These are phyloP conservation scores for Dicroscelio sp. DNA, from an alignment of 2,888 invertebrate genomes.

Conservation along the genomic window DNA sequence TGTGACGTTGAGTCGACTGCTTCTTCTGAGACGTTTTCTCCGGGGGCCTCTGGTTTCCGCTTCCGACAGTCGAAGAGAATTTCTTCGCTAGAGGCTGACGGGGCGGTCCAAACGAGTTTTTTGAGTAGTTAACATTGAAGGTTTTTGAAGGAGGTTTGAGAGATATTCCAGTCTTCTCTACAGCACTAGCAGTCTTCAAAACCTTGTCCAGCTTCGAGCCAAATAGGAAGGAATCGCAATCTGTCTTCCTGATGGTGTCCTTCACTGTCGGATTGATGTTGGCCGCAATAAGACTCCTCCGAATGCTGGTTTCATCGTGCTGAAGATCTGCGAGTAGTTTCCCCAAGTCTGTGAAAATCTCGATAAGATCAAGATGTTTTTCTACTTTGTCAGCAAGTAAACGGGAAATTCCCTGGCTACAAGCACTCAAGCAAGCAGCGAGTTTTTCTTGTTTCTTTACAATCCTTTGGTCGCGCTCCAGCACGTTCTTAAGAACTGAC, in stretches of 20 bases:
- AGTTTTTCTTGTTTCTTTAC: conserved; percentile 49
- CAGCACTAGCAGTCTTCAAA: conserved; percentile 35
- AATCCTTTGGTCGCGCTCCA: conserved; percentile 40
- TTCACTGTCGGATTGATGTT: conserved; percentile 46
- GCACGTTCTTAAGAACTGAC: background rate
- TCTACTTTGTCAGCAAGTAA: background rate
- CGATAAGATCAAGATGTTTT: conserved; percentile 36
- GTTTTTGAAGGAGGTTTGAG: background rate
- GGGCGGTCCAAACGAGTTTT: conserved; percentile 58
- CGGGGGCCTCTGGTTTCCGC: conserved; percentile 25
- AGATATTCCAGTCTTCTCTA: conserved; percentile 33
- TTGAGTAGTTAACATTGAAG: background rate
- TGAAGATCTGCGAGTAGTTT: conserved; percentile 49
- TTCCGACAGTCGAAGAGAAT: conserved; percentile 36
- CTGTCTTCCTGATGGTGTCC: conserved; percentile 35
- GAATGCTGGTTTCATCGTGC: conserved; percentile 48
- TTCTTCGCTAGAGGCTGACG: conserved; percentile 44
- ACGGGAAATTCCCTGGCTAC: conserved; percentile 21
- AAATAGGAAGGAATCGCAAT: conserved; percentile 24
- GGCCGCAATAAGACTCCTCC: conserved; percentile 50
- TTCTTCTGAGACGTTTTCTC: conserved; percentile 22
- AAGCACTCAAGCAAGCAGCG: conserved; percentile 12
- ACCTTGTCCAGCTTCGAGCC: conserved; percentile 39
- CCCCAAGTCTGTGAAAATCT: conserved; percentile 16
- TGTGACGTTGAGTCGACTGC: background rate